A percentile compares a stretch with the other conserved stretches of the same genome.
These are phyloP conservation scores for Pseudopodoces humilis DNA, from an alignment of 2,113 vertebrate species.

Conservation along the genomic window DNA sequence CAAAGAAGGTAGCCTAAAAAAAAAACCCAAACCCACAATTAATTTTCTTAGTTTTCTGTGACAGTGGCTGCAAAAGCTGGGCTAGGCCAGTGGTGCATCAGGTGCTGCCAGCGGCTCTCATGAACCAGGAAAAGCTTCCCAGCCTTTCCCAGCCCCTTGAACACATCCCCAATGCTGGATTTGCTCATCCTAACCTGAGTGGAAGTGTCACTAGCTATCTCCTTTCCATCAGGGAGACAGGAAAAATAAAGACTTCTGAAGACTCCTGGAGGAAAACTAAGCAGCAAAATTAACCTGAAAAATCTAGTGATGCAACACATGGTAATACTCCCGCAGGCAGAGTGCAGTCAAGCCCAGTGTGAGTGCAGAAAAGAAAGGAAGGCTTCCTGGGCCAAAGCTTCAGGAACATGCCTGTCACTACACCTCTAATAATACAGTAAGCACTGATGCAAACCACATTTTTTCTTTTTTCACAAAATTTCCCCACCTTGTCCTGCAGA, in stretches of 20 bases:
- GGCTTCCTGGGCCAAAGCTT: neutral
- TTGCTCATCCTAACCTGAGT: neutral
- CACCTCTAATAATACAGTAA: neutral
- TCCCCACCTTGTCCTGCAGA: neutral
- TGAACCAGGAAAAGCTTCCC: neutral
- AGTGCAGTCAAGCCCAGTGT: neutral
- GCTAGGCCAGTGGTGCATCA: fast-evolving
- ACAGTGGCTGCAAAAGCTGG: neutral
- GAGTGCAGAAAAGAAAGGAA: neutral
- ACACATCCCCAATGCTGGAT: too few relatives aligned
- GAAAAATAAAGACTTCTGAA: neutral
- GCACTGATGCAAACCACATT: neutral
- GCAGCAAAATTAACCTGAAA: neutral
- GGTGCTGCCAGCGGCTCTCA: neutral
- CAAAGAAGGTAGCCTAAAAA: neutral
- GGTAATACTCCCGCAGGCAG: neutral
- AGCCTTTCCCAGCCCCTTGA: fast-evolving
- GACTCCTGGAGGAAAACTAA: neutral
- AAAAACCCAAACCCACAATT: neutral
- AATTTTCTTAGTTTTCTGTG: neutral
- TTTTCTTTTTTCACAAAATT: neutral
- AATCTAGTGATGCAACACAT: neutral
- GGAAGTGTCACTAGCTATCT: neutral
- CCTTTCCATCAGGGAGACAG: neutral
- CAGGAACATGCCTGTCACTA: neutral